These are phyloP conservation scores for Actinemys pallida DNA, from an alignment of 2,113 vertebrate species.

Conservation along the genomic window DNA sequence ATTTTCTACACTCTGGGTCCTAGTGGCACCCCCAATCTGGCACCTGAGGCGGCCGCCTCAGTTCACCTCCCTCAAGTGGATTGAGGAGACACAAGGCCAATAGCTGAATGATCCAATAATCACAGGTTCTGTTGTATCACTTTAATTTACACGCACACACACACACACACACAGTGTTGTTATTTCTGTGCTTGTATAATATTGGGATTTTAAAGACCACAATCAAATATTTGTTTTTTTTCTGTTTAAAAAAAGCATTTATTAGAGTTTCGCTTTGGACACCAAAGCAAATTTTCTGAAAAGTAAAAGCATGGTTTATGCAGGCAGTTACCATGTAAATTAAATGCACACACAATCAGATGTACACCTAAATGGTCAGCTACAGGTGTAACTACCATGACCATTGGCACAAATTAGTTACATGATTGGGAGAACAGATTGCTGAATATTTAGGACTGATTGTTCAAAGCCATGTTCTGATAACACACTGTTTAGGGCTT, in stretches of 20 bases:
- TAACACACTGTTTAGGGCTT: background rate
- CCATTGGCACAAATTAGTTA: background rate
- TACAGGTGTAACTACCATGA: background rate
- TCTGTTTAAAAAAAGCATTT: background rate
- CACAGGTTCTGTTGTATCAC: background rate
- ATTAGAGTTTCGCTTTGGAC: background rate
- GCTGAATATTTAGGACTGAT: background rate
- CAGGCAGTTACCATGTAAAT: background rate
- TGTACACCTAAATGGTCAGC: background rate
- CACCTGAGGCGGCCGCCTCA: too few species aligned
- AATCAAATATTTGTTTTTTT: background rate
- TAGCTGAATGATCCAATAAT: background rate
- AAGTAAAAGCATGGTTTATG: background rate
- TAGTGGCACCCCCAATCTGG: too few species aligned
- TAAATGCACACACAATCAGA: background rate
- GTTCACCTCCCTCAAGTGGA: too few species aligned
- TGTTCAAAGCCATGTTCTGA: background rate
- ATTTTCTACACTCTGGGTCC: too few species aligned
- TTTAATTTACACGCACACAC: too few species aligned
- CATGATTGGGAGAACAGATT: background rate
- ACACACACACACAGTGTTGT: background rate
- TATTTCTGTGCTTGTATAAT: background rate
- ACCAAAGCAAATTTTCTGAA: background rate
- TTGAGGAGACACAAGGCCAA: background rate
- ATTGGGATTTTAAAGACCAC: background rate